phyloP scores from a whole-genome alignment of 1,140 invertebrate genomes.

The Olivierus martensii region DNA sequence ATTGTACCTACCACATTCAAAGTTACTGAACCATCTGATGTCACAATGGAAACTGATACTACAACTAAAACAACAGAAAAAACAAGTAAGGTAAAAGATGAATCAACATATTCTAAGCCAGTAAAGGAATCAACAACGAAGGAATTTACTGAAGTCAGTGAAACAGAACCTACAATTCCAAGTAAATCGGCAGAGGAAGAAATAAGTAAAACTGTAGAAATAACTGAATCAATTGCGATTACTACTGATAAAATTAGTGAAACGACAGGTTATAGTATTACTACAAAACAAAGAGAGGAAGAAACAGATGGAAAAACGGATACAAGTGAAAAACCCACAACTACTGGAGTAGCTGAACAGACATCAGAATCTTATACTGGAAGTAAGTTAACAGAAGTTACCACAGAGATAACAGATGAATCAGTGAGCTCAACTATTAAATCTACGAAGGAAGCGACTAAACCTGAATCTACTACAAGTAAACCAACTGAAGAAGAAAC shows the following conservation, averaged over 20 bases:
- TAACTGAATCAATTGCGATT: neutral
- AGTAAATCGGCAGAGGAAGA: neutral
- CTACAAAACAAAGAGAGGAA: neutral
- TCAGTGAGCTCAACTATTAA: neutral
- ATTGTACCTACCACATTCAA: neutral
- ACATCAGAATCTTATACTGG: neutral
- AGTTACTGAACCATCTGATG: neutral
- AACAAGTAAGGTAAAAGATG: neutral
- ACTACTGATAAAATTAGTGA: neutral
- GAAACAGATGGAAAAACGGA: neutral
- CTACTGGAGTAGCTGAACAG: neutral
- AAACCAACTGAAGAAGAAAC: neutral
- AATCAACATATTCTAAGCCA: neutral
- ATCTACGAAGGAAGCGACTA: neutral
- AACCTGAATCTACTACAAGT: neutral
- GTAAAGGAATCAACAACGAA: neutral
- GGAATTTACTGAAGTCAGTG: neutral
- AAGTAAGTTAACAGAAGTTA: neutral
- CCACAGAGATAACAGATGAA: neutral
- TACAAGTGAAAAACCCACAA: neutral
- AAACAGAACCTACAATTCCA: neutral
- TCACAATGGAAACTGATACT: neutral
- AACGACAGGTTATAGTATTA: neutral
- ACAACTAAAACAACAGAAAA: neutral
- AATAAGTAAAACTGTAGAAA: neutral